Conservation (phyloP, 2,113 vertebrate genomes). For the Heterotis niloticus region DNA sequence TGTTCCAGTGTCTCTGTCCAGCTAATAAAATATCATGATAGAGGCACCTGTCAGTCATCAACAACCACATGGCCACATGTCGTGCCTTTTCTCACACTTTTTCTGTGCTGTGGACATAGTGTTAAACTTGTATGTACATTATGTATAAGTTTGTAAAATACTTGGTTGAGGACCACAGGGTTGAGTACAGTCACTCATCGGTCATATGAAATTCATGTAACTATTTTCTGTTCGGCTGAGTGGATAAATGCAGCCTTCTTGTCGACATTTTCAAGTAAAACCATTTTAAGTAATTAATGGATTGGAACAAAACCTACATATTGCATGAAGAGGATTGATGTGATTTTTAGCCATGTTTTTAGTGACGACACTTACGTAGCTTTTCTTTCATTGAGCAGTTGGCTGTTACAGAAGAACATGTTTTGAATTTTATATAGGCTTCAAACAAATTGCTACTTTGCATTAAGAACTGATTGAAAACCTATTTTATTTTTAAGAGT, state of each 20-base stretch:
- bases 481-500: neutral
- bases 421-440: neutral
- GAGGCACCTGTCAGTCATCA: neutral
- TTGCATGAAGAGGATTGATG: neutral
- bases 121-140: constrained; percentile 10
- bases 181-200: neutral
- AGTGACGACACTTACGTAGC: neutral
- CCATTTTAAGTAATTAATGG: neutral
- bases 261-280: too few species aligned
- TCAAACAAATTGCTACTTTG: neutral
- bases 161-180: neutral
- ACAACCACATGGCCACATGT: constrained; percentile 10
- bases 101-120: constrained; percentile 24
- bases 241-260: neutral
- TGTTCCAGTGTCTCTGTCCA: neutral
- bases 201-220: neutral
- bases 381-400: neutral
- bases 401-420: neutral
- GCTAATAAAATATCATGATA: neutral
- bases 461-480: neutral
- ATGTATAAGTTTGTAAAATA: constrained; percentile 19
- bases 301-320: neutral
- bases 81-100: constrained; percentile 32
- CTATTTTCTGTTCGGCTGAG: neutral
- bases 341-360: neutral